phyloP scores from a whole-genome alignment of 2,888 invertebrate species.

The Orchesellides sinensis region DNA sequence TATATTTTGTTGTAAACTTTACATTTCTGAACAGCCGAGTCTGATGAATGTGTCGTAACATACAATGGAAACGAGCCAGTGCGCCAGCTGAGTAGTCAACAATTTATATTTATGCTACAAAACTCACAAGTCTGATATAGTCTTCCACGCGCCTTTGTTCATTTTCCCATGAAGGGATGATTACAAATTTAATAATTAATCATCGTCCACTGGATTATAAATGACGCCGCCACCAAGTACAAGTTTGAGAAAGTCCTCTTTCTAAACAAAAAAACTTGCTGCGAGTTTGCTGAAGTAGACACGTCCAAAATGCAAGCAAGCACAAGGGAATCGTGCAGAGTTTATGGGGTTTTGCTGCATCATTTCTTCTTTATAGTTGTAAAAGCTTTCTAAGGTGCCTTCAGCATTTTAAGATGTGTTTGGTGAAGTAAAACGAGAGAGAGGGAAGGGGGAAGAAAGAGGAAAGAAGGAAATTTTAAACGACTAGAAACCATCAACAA shows the following conservation, averaged over 20 bases:
- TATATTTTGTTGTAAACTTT: too few relatives aligned
- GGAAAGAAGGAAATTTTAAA: constrained; percentile 21
- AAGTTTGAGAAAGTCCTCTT: background rate
- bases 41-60: too few relatives aligned
- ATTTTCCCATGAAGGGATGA: constrained; percentile 18
- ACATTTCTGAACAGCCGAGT: too few relatives aligned
- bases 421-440: too few relatives aligned
- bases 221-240: constrained; percentile 19
- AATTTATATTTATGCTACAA: too few relatives aligned
- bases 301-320: background rate
- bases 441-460: background rate
- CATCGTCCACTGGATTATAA: constrained; percentile 47
- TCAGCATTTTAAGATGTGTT: too few relatives aligned
- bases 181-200: constrained; percentile 55
- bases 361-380: constrained; percentile 10
- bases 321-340: constrained; percentile 29
- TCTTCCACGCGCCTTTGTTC: background rate
- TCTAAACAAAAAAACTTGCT: too few relatives aligned
- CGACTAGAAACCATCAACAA: constrained; percentile 16
- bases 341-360: constrained; percentile 40
- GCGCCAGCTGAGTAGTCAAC: too few relatives aligned
- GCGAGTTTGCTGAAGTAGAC: constrained; percentile 22
- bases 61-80: too few relatives aligned
- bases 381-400: too few relatives aligned
- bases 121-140: too few relatives aligned